Evolutionary conservation across 1,140 invertebrate genomes (phyloP), one percentile per base, ranked within the genome.

Genomic region (Saxidomus purpurata): DNA sequence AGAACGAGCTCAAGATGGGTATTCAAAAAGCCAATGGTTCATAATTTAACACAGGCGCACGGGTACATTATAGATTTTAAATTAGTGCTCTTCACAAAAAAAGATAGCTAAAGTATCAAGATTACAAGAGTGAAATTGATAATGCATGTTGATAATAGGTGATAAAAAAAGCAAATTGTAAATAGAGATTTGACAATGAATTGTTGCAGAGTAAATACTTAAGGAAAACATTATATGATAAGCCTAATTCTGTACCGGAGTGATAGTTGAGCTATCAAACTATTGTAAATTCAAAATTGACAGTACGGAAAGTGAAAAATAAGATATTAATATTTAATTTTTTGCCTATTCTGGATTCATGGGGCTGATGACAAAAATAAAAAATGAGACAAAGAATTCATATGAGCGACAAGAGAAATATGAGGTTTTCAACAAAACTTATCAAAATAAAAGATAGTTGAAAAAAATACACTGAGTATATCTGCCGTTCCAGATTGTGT

Each of bases 51-150:
- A 40, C 67, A 71, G 17, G 28, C 31, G 36, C 67, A 71, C 36
- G 67, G 25, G n/a, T 63, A 63, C 59, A 71, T 71, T 40, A 71
- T 71, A 71, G 67, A 71, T 71, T 71, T 71, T 71, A 38, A 71
- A 71, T 71, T 71, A 71, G 67, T 13, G 77, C 31, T 55, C 77
- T 80, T 80, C 77, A 59, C 47, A 17, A 55, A 80, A 80, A 55
- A 80, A 55, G 77, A 80, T 80, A 55, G 31, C 55, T 55, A 59
- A 52, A 55, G 47, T 80, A 80, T 55, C 47, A 4, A 49, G 55
- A 80, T 80, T 80, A 59, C 77, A 19, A 6, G n/a, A 80, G 47
- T 47, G 47, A 43, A 77, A 47, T 77, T 77, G 74, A 77, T 77
- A 77, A 77, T 63, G 59, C 59, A 77, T 0, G 74, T 49, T 77